A percentile compares a stretch with the other conserved stretches of the same genome.
These are phyloP conservation scores for Hedya salicella DNA, from an alignment of 2,888 invertebrate species.

Conservation along the genomic window DNA sequence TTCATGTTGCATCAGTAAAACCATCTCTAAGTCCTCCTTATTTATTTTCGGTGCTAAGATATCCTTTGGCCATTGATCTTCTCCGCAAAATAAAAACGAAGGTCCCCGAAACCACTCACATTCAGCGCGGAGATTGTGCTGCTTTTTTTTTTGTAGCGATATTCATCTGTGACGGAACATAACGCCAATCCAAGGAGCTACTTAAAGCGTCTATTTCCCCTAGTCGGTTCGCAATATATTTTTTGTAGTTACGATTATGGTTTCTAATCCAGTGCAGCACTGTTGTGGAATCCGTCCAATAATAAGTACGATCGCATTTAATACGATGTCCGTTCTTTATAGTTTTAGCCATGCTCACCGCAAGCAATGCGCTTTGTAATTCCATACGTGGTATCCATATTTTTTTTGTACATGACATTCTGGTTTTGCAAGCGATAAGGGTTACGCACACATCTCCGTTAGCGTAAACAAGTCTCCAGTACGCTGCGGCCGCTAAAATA, in stretches of 20 bases:
- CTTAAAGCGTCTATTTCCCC: constrained; percentile 41
- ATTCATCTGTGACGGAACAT: too few species aligned
- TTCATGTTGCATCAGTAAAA: too few species aligned
- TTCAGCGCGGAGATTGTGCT: too few species aligned
- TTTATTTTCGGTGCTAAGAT: too few species aligned
- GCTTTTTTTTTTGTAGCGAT: too few species aligned
- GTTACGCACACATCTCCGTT: not conserved
- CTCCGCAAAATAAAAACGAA: too few species aligned
- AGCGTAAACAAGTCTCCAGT: not conserved
- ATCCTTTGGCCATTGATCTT: too few species aligned
- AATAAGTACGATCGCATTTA: constrained; percentile 16
- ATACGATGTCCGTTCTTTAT: constrained; percentile 39
- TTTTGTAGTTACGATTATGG: constrained; percentile 26
- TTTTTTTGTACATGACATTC: not conserved
- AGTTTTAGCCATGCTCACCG: constrained; percentile 28
- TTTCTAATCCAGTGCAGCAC: constrained; percentile 42
- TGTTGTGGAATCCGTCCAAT: constrained; percentile 44
- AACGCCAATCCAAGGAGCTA: too few species aligned
- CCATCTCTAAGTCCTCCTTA: too few species aligned
- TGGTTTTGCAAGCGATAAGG: not conserved
- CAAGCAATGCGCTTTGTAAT: constrained; percentile 1
- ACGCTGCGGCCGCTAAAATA: not conserved
- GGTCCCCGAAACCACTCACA: too few species aligned
- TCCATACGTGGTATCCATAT: not conserved
- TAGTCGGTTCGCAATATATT: constrained; percentile 45